Evolutionary conservation across 2,113 vertebrate genomes (phyloP).

Genomic region (Calyptomena viridis): DNA sequence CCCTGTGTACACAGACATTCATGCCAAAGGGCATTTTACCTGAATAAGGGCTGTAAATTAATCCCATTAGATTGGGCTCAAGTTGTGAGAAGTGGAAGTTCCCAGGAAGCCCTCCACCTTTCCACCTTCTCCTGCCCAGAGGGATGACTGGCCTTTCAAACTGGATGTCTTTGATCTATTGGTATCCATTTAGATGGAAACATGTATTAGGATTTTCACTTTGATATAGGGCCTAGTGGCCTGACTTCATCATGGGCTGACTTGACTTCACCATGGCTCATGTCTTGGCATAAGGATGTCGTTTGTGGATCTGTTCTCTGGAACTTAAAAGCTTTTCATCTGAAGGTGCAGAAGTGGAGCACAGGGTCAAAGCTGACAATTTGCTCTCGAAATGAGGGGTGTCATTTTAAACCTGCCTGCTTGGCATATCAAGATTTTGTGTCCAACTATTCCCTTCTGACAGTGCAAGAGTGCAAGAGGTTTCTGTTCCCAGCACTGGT

Average conservation of each 20-base stretch:
- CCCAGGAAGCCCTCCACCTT: not conserved
- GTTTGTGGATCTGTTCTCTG: not conserved
- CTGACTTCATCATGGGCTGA: not conserved
- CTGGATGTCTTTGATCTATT: not conserved
- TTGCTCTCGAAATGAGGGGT: not conserved
- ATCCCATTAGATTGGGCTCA: not conserved
- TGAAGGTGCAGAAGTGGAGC: not conserved
- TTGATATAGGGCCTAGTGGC: not conserved
- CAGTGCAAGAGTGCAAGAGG: not conserved
- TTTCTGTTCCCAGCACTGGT: not conserved
- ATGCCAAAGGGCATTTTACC: not conserved
- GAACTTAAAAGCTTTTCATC: not conserved
- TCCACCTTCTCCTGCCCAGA: not conserved
- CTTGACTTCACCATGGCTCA: not conserved
- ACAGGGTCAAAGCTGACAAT: not conserved
- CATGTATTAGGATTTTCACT: not conserved
- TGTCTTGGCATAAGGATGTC: not conserved
- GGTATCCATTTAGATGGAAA: not conserved
- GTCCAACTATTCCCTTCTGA: not conserved
- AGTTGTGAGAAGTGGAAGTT: not conserved
- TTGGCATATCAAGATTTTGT: not conserved
- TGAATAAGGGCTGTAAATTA: not conserved
- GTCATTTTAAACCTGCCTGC: not conserved
- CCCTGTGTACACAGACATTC: not conserved
- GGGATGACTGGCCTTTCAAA: not conserved